A percentile compares a stretch with the other conserved stretches of the same genome.
These are phyloP conservation scores for Caenorhabditis afra DNA, from an alignment of 2,888 invertebrate species.

Conservation along the genomic window DNA sequence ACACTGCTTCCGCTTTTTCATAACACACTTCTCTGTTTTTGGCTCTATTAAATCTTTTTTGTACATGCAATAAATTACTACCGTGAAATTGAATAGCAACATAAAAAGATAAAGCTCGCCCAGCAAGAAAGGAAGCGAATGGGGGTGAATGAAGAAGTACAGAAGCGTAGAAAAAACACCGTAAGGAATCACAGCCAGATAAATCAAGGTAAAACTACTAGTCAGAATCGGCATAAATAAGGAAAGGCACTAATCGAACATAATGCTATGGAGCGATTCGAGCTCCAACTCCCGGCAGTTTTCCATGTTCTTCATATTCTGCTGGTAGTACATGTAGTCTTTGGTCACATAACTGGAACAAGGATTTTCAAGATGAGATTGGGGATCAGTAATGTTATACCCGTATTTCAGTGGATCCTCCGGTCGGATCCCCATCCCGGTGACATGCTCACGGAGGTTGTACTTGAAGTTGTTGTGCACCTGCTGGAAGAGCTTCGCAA, in stretches of 20 bases:
- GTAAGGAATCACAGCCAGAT: conserved; percentile 29
- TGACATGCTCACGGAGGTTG: conserved; percentile 70
- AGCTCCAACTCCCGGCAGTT: conserved; percentile 63
- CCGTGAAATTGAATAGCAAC: conserved; percentile 4
- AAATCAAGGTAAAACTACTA: conserved; percentile 6
- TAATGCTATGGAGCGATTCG: conserved; percentile 64
- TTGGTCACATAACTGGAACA: conserved; percentile 66
- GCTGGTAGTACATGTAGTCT: conserved; percentile 68
- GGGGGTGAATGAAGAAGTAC: conserved; percentile 27
- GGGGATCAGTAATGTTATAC: no score
- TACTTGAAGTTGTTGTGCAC: conserved; percentile 78
- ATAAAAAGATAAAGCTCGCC: conserved; percentile 32
- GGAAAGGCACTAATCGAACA: conserved; percentile 35
- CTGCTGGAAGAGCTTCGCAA: conserved; percentile 56
- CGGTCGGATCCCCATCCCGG: conserved; percentile 73
- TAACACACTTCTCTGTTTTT: background rate
- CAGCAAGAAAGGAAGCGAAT: conserved; percentile 9
- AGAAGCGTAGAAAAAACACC: conserved; percentile 27
- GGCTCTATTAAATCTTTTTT: conserved; percentile 21
- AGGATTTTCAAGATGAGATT: no score
- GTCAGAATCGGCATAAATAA: background rate
- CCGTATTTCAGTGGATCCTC: conserved; percentile 78
- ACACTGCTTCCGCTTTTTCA: conserved; percentile 14
- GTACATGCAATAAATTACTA: conserved; percentile 51
- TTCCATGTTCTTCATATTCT: conserved; percentile 63